These are phyloP conservation scores for Myripristis murdjan DNA, from an alignment of 2,797 vertebrate genomes.

Conservation along the genomic window DNA sequence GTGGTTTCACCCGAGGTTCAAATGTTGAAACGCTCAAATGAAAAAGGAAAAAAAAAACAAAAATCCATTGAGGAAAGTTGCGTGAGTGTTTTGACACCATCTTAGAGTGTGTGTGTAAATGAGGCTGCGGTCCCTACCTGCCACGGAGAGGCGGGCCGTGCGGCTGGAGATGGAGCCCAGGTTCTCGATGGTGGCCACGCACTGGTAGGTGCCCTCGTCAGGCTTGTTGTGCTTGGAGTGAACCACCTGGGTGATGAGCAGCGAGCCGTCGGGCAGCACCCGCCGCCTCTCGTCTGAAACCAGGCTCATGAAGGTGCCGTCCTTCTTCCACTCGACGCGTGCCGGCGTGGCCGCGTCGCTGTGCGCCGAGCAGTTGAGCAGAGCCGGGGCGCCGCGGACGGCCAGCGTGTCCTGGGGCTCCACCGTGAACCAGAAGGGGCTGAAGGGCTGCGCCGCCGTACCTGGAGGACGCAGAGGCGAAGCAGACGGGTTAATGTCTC, in stretches of 20 bases:
- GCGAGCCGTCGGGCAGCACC: conserved; percentile 92
- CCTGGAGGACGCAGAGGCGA: conserved; percentile 75
- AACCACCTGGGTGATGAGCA: conserved; percentile 91
- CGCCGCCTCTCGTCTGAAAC: conserved; percentile 92
- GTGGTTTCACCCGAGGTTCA: too few species aligned
- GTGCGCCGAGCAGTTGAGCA: conserved; percentile 94
- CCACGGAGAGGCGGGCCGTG: conserved; percentile 92
- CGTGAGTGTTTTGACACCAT: too few species aligned
- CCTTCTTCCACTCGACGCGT: conserved; percentile 95
- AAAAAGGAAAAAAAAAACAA: too few species aligned
- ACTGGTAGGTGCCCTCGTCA: conserved; percentile 97
- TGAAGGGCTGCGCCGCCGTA: conserved; percentile 89
- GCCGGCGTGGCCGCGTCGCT: conserved; percentile 79
- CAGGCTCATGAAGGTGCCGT: conserved; percentile 94
- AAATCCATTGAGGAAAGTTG: too few species aligned
- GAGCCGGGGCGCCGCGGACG: conserved; percentile 86
- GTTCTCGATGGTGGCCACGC: conserved; percentile 94
- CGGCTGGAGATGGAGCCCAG: conserved; percentile 95
- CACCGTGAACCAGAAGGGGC: conserved; percentile 93
- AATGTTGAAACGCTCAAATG: too few species aligned
- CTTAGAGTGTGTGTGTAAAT: too few species aligned
- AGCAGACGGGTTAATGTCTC: neutral
- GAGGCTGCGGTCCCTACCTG: conserved; percentile 82
- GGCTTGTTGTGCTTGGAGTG: conserved; percentile 98
- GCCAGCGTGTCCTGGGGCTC: conserved; percentile 92